Evolutionary conservation across 2,888 invertebrate genomes (phyloP).

Genomic region (Drosophila acutilabella): DNA sequence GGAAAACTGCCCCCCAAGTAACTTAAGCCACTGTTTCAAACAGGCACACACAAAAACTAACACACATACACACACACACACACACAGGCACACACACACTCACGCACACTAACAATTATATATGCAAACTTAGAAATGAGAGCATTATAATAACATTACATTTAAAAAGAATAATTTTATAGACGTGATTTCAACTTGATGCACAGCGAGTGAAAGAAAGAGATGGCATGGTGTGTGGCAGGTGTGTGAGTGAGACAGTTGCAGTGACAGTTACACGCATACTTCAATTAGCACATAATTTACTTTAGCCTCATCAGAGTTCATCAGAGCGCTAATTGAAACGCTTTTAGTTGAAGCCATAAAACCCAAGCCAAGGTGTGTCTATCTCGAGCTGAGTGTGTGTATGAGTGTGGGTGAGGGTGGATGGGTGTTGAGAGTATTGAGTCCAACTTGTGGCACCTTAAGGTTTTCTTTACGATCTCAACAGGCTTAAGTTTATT

Average conservation of each 20-base stretch:
- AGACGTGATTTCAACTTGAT: conserved; percentile 53
- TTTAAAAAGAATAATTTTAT: conserved; percentile 34
- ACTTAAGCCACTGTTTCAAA: conserved; percentile 12
- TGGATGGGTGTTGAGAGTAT: conserved; percentile 42
- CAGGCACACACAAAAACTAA: background rate
- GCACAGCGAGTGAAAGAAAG: background rate
- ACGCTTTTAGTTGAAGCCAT: conserved; percentile 70
- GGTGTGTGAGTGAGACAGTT: conserved; percentile 14
- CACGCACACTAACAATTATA: conserved; percentile 17
- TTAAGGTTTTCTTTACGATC: conserved; percentile 44
- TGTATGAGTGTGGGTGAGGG: conserved; percentile 12
- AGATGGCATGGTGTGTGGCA: background rate
- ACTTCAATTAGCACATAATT: conserved; percentile 77
- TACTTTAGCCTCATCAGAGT: conserved; percentile 72
- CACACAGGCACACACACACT: background rate
- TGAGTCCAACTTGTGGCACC: conserved; percentile 52
- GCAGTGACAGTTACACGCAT: conserved; percentile 41
- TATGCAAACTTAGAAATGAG: conserved; percentile 11
- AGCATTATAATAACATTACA: conserved; percentile 35
- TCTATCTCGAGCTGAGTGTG: conserved; percentile 11
- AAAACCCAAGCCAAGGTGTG: conserved; percentile 48
- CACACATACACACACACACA: background rate
- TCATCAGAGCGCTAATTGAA: conserved; percentile 74
- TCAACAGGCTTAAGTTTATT: conserved; percentile 14
- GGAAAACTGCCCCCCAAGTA: background rate